Evolutionary conservation across 1,140 invertebrate species (phyloP).

Genomic region (Polypedilum vanderplanki): DNA sequence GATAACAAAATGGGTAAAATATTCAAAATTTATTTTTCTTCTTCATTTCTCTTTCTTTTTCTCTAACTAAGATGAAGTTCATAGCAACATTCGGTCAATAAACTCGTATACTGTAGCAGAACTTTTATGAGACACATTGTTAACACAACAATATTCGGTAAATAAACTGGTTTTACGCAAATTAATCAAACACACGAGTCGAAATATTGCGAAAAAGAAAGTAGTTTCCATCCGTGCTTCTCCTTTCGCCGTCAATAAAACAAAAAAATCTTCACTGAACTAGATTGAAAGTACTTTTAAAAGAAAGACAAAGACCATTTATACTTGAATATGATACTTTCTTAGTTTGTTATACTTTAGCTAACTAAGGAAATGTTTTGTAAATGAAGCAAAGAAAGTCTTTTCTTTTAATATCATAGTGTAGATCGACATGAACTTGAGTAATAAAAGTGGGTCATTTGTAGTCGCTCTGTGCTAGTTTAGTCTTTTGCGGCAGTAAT

Average conservation of each 20-base stretch:
- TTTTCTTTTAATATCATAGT: background rate
- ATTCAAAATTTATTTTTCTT: no score
- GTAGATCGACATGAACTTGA: background rate
- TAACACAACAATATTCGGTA: background rate
- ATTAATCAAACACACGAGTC: background rate
- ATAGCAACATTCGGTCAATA: background rate
- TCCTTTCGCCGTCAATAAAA: constrained; percentile 23
- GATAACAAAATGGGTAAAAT: background rate
- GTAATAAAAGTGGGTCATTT: background rate
- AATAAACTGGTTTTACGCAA: background rate
- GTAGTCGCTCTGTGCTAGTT: constrained; percentile 24
- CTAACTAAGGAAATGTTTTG: background rate
- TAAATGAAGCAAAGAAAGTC: background rate
- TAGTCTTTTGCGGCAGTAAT: background rate
- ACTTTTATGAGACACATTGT: background rate
- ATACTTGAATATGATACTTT: background rate
- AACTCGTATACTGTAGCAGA: background rate
- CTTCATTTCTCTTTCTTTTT: no score
- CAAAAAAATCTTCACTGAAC: background rate
- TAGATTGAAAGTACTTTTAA: background rate
- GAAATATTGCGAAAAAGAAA: constrained; percentile 25
- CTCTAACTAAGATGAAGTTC: no score
- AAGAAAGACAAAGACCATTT: background rate
- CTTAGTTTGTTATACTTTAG: background rate
- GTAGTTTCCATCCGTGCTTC: background rate